phyloP scores from a whole-genome alignment of 2,797 vertebrate species.

The Rachycentron canadum region DNA sequence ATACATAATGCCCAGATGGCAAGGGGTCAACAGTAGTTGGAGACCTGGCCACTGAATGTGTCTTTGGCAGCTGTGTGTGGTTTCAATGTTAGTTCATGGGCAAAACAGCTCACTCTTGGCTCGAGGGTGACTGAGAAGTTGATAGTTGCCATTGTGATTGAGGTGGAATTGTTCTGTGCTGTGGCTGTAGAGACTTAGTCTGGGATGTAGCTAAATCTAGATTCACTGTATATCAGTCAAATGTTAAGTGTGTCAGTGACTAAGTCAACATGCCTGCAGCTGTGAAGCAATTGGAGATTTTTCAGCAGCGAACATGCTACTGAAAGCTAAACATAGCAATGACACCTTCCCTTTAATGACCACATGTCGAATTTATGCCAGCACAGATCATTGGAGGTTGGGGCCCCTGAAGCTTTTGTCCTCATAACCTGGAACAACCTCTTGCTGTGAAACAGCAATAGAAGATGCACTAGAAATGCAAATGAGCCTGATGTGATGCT shows the following conservation, averaged over 20 bases:
- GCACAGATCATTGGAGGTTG: neutral
- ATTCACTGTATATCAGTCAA: neutral
- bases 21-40: neutral
- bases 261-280: neutral
- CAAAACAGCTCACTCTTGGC: neutral
- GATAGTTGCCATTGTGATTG: neutral
- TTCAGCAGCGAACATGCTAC: neutral
- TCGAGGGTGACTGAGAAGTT: neutral
- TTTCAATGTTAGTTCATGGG: neutral
- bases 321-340: neutral
- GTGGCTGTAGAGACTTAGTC: neutral
- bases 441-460: slow-evolving; percentile 5
- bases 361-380: slow-evolving; percentile 16
- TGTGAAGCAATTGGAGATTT: neutral
- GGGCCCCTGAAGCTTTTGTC: neutral
- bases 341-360: slow-evolving; percentile 4
- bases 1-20: neutral
- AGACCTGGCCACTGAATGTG: neutral
- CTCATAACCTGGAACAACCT: neutral
- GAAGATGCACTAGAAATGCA: slow-evolving; percentile 50
- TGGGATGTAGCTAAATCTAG: neutral
- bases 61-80: neutral
- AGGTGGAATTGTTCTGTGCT: neutral
- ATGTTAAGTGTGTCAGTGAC: neutral
- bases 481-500: slow-evolving; percentile 27